Evolutionary conservation across 2,888 invertebrate genomes (phyloP), one percentile per base, ranked within the genome.

Genomic region (Tethea ocularis): DNA sequence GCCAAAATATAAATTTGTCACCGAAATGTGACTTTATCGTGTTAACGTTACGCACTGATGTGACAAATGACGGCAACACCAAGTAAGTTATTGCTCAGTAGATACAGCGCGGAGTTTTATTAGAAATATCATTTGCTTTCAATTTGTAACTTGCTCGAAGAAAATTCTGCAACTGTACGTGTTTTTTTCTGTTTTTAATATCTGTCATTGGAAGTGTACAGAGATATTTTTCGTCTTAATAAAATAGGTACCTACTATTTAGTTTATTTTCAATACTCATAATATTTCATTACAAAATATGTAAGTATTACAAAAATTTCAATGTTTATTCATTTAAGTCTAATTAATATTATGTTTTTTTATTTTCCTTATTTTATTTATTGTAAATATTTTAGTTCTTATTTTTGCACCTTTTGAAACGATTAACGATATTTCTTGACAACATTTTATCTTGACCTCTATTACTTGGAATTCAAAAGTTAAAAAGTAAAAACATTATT

Each of bases 1-100:
- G 68, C 74, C 74, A 72, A 67, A 62, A 58, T 61, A 69, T 64
- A 60, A 55, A 61, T 64, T 57, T 63, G 69, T 72, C 68, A 64
- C 63, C 64, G 60, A 66, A 68, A 61, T 52, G 53, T 36, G 66
- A 61, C 59, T 57, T 53, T 63, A 59, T 63, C 59, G 20, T 58
- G 60, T 56, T 23, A 46, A 51, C 54, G 56, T 61, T 57, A 61
- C 41, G 56, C 24, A 56, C 20, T n/a, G 36, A 51, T 57, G 57
- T 60, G 60, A 60, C 57, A 56, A 57, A 62, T 51, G 51, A 56
- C 29, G 46, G 38, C 36, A 29, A 24, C 41, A 36, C 41, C 24
- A 13, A 22, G 55, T 41, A 52, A 57, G 29, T 56, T 56, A 61
- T 61, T 41, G 54, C 52, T 23, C 24, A 15, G 55, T 41, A 23